Evolutionary conservation across 2,113 vertebrate species (phyloP), one percentile per base, ranked within the genome.

Genomic region (Cnemophilus loriae): DNA sequence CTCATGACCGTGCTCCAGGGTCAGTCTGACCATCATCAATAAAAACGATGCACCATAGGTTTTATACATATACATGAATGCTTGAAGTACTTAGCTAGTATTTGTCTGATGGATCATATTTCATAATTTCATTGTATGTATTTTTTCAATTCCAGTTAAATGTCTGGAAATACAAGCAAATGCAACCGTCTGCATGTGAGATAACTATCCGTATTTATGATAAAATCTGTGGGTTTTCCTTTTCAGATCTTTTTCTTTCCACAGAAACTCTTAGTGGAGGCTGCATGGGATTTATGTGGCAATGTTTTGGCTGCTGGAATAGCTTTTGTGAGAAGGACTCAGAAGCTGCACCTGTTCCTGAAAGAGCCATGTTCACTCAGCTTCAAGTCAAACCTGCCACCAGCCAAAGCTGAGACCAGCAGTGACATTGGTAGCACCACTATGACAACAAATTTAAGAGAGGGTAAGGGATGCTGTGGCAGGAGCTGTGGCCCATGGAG

Each of bases 351-450:
- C 6, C 19, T 13, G 32, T 39, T 39, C 28, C 61, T 8, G 5
- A 32, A 39, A 18, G 5, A 49, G 28, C 7, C 5, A 11, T 3
- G 44, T 39, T 64, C 44, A 39, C 24, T 11, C 4, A 2, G 27
- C 39, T 49, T 10, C 32, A 49, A 75, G 68, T 27, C 32, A 60
- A 44, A 37, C 24, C 28, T 56, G 21, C 9, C 39, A 19, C 24
- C 57, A 53, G 28, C 33, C 41, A 56, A 56, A 67, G 59, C 1
- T 79, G 37, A 57, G 24, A 24, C 41, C 53, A 33, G 23, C 33
- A 83, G 55, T 28, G 44, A 27, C 2, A 4, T 0, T 14, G 24
- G 11, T 15, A 47, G 14, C 4, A 2, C 6, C 15, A 27, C 26
- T 57, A 14, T 30, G n/a, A n/a, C 24, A 52, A 21, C 13, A 27